Evolutionary conservation across 2,797 vertebrate genomes (phyloP), one percentile per base, ranked within the genome.

Genomic region (Acanthopagrus latus): DNA sequence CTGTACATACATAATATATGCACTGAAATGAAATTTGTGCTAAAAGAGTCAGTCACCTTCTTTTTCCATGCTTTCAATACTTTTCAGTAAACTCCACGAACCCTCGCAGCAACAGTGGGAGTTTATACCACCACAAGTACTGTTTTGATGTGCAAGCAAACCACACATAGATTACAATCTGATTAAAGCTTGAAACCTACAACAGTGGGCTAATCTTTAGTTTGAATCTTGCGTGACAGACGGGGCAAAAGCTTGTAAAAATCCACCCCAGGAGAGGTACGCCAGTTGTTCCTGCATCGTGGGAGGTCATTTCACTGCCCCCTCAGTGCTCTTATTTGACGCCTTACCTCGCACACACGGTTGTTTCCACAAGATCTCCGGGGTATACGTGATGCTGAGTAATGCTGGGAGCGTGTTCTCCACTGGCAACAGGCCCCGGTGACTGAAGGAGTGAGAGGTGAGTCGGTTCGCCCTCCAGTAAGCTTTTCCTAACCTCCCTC

Each of bases 401-500:
- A 62, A 68, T 41, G 59, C 70, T 57, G 43, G 71, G 71, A 81
- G 81, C 67, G 51, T 74, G 68, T 52, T 83, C 68, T 85, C 80
- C 57, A 78, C 72, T 79, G 78, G 83, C 82, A 80, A 64, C 47
- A 60, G 62, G 62, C 64, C 84, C 64, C 27, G 46, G 64, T 69
- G 58, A 70, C 71, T 71, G 58, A 83, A 82, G 80, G 80, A 74
- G 80, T n/a, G 64, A 89, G 83, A n/a, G 64, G 72, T 13, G 63
- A 82, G 78, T 71, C 21, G 46, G 85, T 83, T 64, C 71, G 21
- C 47, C 52, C 59, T 80, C 74, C 82, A 75, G 78, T 87, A 84
- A 90, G 86, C 86, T 86, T 91, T 90, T 86, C 86, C 88, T 77
- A 88, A 89, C 85, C 80, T 88, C 81, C 82, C 83, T 91, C 78